phyloP scores from a whole-genome alignment of 2,113 vertebrate species.

The Stegostoma tigrinum region DNA sequence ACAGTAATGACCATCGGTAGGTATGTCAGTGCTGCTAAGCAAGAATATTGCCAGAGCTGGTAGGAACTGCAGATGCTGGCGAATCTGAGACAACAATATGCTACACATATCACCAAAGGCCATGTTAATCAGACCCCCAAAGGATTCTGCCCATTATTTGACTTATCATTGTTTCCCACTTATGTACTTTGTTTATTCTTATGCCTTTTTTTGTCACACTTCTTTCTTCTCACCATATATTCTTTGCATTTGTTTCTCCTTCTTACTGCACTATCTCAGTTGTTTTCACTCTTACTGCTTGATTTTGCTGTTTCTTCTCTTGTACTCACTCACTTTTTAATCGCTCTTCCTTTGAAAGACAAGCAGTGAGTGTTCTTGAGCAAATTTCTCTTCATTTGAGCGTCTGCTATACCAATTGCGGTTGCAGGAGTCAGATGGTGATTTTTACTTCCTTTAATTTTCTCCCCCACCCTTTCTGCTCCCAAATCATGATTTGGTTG shows the following conservation, averaged over 20 bases:
- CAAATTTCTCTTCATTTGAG: background rate
- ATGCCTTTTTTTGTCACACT: background rate
- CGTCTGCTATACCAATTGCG: background rate
- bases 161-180: background rate
- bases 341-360: background rate
- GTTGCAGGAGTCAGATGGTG: background rate
- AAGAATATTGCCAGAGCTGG: too few species aligned
- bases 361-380: background rate
- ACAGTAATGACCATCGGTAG: too few species aligned
- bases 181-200: background rate
- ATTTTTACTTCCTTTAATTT: conserved; percentile 7
- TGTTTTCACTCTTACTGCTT: background rate
- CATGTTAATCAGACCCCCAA: too few species aligned
- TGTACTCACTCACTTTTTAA: background rate
- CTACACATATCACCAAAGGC: too few species aligned
- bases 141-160: too few species aligned
- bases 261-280: background rate
- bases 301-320: background rate
- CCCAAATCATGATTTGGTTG: background rate
- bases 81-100: too few species aligned
- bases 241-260: background rate
- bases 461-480: background rate
- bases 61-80: too few species aligned
- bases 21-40: too few species aligned
- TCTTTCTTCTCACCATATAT: background rate